Evolutionary conservation across 2,113 vertebrate genomes (phyloP).

Genomic region (Etia nguti): DNA sequence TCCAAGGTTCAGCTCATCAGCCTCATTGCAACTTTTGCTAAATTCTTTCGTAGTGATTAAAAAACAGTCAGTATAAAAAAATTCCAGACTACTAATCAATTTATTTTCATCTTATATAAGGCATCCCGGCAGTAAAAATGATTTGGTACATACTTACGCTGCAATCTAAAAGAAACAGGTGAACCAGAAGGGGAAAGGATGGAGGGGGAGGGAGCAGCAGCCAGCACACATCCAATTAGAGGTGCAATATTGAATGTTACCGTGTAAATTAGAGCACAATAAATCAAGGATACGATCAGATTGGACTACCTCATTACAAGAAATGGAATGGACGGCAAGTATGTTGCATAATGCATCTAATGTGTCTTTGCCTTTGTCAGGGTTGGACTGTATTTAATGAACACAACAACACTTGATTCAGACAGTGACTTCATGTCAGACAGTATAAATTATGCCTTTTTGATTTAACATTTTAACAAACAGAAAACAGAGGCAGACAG

Average conservation of each 20-base stretch:
- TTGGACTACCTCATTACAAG: background rate
- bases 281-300: background rate
- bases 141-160: background rate
- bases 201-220: background rate
- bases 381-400: background rate
- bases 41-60: background rate
- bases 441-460: background rate
- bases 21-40: background rate
- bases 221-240: background rate
- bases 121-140: background rate
- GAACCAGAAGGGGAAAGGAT: background rate
- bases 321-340: background rate
- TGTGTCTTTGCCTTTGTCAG: background rate
- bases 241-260: background rate
- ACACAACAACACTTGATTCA: background rate
- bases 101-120: background rate
- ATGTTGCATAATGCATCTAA: background rate
- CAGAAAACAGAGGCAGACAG: background rate
- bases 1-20: background rate
- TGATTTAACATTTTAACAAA: background rate
- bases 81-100: background rate
- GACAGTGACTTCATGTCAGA: accelerated
- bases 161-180: background rate
- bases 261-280: background rate
- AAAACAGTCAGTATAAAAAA: background rate